A percentile compares a stretch with the other conserved stretches of the same genome.
phyloP scores from a whole-genome alignment of 2,888 invertebrate genomes.

The Rotaria macrura region DNA sequence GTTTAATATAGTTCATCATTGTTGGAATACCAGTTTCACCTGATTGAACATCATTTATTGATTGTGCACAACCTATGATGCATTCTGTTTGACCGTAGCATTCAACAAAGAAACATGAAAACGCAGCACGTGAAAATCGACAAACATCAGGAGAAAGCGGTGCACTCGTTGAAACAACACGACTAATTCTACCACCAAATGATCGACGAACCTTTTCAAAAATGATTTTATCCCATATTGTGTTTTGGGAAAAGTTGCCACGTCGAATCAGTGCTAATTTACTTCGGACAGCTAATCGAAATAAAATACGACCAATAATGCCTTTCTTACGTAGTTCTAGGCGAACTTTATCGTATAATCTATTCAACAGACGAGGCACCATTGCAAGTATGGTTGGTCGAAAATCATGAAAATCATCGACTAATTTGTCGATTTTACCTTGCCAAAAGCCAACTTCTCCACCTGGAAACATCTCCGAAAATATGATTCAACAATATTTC shows the following conservation, averaged over 20 bases:
- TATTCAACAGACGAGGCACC: constrained; percentile 84
- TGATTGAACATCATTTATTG: constrained; percentile 37
- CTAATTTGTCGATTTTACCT: constrained; percentile 42
- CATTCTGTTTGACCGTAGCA: constrained; percentile 53
- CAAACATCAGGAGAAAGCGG: constrained; percentile 77
- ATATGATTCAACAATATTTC: too few relatives aligned
- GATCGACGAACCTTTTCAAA: constrained; percentile 82
- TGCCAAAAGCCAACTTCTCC: constrained; percentile 56
- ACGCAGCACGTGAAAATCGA: constrained; percentile 45
- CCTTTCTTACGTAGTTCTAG: constrained; percentile 1
- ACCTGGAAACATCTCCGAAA: constrained; percentile 51
- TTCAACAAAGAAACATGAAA: constrained; percentile 45
- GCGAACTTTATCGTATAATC: constrained; percentile 73
- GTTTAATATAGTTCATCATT: constrained; percentile 81
- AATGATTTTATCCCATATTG: constrained; percentile 80
- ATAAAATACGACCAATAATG: constrained; percentile 53
- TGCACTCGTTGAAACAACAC: constrained; percentile 87
- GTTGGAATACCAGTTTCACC: constrained; percentile 88
- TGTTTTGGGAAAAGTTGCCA: constrained; percentile 73
- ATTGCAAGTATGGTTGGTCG: constrained; percentile 74
- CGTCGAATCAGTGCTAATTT: constrained; percentile 68
- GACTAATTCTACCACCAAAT: constrained; percentile 76
- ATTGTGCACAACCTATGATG: constrained; percentile 35
- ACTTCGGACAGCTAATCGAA: constrained; percentile 74
- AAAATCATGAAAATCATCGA: constrained; percentile 43